Conservation (phyloP, 2,113 vertebrate genomes). For the Neotragus pygmaeus region DNA sequence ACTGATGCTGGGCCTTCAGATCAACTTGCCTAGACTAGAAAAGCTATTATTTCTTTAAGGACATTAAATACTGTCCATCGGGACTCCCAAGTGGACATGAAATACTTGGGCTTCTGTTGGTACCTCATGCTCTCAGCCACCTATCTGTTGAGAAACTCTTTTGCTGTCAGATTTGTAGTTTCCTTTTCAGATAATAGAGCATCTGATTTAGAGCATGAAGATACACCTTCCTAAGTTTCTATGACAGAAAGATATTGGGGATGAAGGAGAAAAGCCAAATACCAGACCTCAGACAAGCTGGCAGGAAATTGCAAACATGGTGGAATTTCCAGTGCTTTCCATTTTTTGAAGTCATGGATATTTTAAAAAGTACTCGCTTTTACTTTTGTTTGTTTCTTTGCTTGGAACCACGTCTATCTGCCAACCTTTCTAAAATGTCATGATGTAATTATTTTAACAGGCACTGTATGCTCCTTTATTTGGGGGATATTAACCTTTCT, state of each 20-base stretch:
- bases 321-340: not conserved
- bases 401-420: conserved; percentile 78
- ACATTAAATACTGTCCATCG: not conserved
- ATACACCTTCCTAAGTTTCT: not conserved
- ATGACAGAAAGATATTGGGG: not conserved
- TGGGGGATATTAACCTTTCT: conserved; percentile 88
- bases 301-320: not conserved
- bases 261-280: not conserved
- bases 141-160: conserved; percentile 30
- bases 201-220: not conserved
- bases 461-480: conserved; percentile 87
- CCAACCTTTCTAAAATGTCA: conserved; percentile 85
- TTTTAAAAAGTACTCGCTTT: conserved; percentile 59
- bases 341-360: conserved; percentile 48
- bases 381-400: conserved; percentile 79
- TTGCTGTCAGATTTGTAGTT: conserved; percentile 36
- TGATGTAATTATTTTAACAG: conserved; percentile 90
- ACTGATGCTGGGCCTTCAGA: not conserved
- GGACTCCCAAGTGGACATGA: not conserved
- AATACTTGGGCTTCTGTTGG: not conserved
- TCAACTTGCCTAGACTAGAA: not conserved
- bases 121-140: not conserved
- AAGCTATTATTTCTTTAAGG: not conserved
- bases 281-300: not conserved
- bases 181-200: conserved; percentile 8